These are phyloP conservation scores for Myiozetetes cayanensis DNA, from an alignment of 2,113 vertebrate genomes.

Conservation along the genomic window DNA sequence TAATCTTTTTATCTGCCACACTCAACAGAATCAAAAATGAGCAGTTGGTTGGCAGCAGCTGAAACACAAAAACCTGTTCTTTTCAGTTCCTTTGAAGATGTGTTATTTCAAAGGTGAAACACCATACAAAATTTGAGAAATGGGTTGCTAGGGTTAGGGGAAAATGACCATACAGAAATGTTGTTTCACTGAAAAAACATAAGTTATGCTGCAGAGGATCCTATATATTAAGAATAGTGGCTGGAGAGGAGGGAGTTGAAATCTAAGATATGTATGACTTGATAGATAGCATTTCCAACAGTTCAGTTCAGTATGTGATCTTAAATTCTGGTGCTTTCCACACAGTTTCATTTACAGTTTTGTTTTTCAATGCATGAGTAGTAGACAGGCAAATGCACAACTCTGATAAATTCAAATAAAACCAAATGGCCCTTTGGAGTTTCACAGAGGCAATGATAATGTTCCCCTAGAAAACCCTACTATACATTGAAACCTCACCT, in stretches of 20 bases:
- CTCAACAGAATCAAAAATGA: background rate
- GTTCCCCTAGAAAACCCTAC: background rate
- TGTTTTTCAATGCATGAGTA: background rate
- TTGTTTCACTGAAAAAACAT: background rate
- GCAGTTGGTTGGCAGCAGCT: background rate
- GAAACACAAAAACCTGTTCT: background rate
- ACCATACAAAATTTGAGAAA: background rate
- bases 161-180: background rate
- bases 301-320: background rate
- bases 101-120: slow-evolving; percentile 29
- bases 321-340: background rate
- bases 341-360: background rate
- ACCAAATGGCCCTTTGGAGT: background rate
- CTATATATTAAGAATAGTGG: background rate
- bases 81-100: background rate
- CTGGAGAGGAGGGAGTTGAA: background rate
- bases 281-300: background rate
- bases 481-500: background rate
- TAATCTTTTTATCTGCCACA: background rate
- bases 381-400: background rate
- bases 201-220: background rate
- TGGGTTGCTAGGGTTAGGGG: background rate
- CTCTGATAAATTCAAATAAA: background rate
- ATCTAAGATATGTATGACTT: background rate
- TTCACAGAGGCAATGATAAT: background rate